Base-by-base conservation (phyloP, 2,797 vertebrate genomes). In the Anableps anableps region DNA sequence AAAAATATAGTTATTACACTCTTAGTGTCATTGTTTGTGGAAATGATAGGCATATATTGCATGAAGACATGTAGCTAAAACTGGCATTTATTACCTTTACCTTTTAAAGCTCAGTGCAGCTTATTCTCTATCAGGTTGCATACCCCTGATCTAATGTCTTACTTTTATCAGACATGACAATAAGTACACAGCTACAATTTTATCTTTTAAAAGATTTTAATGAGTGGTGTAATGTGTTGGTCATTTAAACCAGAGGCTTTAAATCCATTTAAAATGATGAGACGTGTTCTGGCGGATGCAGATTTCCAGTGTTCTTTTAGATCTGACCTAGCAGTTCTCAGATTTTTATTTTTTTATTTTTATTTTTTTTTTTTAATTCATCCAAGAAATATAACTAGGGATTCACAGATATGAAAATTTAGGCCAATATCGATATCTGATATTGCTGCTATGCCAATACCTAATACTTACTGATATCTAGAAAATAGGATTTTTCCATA, bases 111-210 rank as follows among this genome's bases (percentile, higher is more conserved):
- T 68, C 62, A 13, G 11, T 41, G 36, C 6, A 26, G 64, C 64
- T 68, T 68, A 23, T 23, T 41, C 7, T 5, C 64, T 29, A 23
- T 17, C 60, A 62, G 6, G 60, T 68, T 38, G 8, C 31, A 64
- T 19, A 36, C 31, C 60, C 34, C 60, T 17, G 1, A 19, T 50
- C 48, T n/a, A 34, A 72, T 77, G 72, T 66, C 60, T 79, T 55
- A 77, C 41, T 74, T 23, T 83, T 60, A 29, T 5, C 51, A 70
- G 31, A 50, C 72, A 29, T 82, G 45, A 43, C 50, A 7, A 34
- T 48, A 53, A 55, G 4, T 72, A n/a, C 23, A 36, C 29, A 53
- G 48, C 70, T 51, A 73, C 64, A 75, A 75, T 75, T 78, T 17
- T 10, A 76, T 2, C 34, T 75, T 58, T 81, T 6, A 41, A 74